phyloP scores from a whole-genome alignment of 2,797 vertebrate genomes.

The Vipera ursinii region DNA sequence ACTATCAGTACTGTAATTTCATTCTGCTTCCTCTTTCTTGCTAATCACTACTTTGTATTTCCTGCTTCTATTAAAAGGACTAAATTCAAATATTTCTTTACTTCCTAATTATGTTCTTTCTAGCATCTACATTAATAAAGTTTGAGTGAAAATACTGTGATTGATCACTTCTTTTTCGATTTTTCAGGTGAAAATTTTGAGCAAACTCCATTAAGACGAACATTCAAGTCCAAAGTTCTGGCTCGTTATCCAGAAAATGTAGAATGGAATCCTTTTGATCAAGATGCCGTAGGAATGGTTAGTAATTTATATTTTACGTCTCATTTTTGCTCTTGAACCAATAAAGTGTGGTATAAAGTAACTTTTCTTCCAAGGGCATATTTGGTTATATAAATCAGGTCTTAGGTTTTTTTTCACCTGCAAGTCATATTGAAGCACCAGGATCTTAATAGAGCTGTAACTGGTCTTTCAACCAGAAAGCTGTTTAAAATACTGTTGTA shows the following conservation, averaged over 20 bases:
- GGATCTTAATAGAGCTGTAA: background rate
- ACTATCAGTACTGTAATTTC: conserved; percentile 60
- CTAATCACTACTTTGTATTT: conserved; percentile 65
- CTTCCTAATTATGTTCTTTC: conserved; percentile 61
- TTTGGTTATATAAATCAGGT: background rate
- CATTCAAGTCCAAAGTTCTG: conserved; percentile 98
- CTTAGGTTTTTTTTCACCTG: background rate
- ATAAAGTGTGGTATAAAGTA: background rate
- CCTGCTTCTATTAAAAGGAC: conserved; percentile 63
- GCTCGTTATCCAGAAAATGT: conserved; percentile 97
- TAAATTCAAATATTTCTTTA: conserved; percentile 30
- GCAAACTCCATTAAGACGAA: conserved; percentile 95
- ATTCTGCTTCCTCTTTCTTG: conserved; percentile 46
- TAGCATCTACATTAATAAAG: conserved; percentile 33
- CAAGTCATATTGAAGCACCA: background rate
- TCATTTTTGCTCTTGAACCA: background rate
- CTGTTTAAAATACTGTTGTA: background rate
- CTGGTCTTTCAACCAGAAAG: background rate
- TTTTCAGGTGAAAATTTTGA: conserved; percentile 97
- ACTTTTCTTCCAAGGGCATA: background rate
- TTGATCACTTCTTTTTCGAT: conserved; percentile 48
- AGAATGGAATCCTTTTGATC: conserved; percentile 99
- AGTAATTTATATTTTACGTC: conserved; percentile 52
- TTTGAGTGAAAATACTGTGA: conserved; percentile 25
- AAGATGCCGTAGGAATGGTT: conserved; percentile 99